A percentile compares a stretch with the other conserved stretches of the same genome.
Conservation (phyloP, 1,140 invertebrate species). For the Hylaeus volcanicus region DNA sequence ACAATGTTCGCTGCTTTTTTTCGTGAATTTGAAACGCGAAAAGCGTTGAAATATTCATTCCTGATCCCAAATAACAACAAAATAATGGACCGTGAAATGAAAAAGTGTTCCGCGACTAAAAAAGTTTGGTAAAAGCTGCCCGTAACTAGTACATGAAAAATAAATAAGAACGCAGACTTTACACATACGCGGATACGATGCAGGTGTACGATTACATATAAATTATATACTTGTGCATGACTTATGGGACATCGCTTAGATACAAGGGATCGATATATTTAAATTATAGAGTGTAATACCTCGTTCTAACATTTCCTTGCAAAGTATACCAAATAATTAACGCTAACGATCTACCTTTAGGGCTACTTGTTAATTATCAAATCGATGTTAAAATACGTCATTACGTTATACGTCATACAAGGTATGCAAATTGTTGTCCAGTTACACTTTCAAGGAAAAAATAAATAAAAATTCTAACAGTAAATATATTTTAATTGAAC, state of each 20-base stretch:
- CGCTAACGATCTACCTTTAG: too few relatives aligned
- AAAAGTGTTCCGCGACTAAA: too few relatives aligned
- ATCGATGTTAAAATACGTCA: not conserved
- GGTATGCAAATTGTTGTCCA: too few relatives aligned
- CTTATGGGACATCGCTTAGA: not conserved
- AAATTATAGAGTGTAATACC: conserved; percentile 8
- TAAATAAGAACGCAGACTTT: not conserved
- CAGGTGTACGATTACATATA: not conserved
- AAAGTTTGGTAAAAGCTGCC: not conserved
- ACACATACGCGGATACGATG: not conserved
- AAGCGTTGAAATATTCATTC: too few relatives aligned
- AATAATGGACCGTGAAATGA: too few relatives aligned
- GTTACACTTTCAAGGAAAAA: too few relatives aligned
- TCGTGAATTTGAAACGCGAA: not conserved
- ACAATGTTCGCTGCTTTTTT: not conserved
- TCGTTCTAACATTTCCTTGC: not conserved
- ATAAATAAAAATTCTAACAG: too few relatives aligned
- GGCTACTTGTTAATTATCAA: not conserved
- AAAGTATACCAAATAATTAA: not conserved
- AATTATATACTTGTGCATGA: conserved; percentile 42
- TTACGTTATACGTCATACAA: too few relatives aligned
- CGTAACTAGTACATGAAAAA: not conserved
- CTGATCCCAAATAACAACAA: too few relatives aligned
- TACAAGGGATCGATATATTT: conserved; percentile 9
- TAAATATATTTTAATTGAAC: too few relatives aligned